Percentiles rank a stretch among this genome's conserved stretches.
Evolutionary conservation across 2,797 vertebrate species (phyloP).

Genomic region (Centroberyx gerrardi): DNA sequence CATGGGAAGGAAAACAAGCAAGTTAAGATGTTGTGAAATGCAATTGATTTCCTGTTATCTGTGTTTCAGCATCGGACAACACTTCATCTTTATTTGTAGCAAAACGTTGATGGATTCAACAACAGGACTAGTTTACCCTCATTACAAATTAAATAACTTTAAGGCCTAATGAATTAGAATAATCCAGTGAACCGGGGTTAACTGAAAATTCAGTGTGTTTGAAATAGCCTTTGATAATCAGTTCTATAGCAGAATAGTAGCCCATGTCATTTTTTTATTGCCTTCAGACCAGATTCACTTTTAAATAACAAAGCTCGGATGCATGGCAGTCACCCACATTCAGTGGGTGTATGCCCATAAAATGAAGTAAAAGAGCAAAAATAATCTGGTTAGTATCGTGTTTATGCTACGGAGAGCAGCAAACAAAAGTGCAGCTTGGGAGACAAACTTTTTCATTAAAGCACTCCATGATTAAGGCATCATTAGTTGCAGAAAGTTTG

Average conservation of each 20-base stretch:
- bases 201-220: not conserved
- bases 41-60: too few species aligned
- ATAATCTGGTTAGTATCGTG: conserved; percentile 30
- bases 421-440: conserved; percentile 28
- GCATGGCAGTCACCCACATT: conserved; percentile 14
- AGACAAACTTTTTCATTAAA: conserved; percentile 23
- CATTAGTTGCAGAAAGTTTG: not conserved
- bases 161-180: not conserved
- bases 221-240: conserved; percentile 23
- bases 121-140: too few species aligned
- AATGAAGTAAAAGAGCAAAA: conserved; percentile 33
- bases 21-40: too few species aligned
- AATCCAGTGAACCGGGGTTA: conserved; percentile 2
- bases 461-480: too few species aligned
- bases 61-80: too few species aligned
- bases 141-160: too few species aligned
- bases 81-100: too few species aligned
- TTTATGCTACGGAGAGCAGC: conserved; percentile 26
- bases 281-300: conserved; percentile 34
- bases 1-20: too few species aligned
- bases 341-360: conserved; percentile 1
- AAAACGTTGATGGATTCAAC: too few species aligned
- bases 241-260: conserved; percentile 10
- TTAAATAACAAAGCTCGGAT: not conserved
- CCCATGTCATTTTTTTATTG: not conserved